A percentile compares a stretch with the other conserved stretches of the same genome.
These are phyloP conservation scores for Pedicia rivosa DNA, from an alignment of 2,888 invertebrate genomes.

Conservation along the genomic window DNA sequence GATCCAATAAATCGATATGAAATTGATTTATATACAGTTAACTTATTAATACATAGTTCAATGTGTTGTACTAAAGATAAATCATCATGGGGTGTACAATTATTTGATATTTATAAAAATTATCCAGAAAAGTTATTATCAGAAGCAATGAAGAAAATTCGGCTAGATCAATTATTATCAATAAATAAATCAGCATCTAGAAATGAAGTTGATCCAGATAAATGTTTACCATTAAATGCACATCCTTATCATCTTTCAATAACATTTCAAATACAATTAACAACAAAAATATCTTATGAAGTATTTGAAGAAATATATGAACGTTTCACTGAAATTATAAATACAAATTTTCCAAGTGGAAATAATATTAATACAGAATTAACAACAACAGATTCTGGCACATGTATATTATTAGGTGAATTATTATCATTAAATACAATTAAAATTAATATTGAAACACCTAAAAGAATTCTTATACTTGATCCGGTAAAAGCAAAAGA, in stretches of 20 bases:
- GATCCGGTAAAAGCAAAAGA: conserved; percentile 17
- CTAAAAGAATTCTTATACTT: conserved; percentile 25
- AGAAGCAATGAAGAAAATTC: conserved; percentile 40
- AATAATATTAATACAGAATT: conserved; percentile 20
- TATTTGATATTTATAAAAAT: conserved; percentile 54
- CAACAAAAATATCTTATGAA: conserved; percentile 20
- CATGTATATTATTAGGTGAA: conserved; percentile 34
- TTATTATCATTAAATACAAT: conserved; percentile 25
- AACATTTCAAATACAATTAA: conserved; percentile 26
- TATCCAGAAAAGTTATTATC: conserved; percentile 49
- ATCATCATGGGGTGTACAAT: conserved; percentile 43
- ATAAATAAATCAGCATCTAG: conserved; percentile 28
- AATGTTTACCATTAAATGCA: conserved; percentile 19
- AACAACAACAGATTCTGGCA: conserved; percentile 32
- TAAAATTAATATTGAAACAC: conserved; percentile 18
- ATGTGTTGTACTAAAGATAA: conserved; percentile 44
- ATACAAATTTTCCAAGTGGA: conserved; percentile 4
- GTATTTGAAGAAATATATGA: conserved; percentile 16
- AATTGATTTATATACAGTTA: conserved; percentile 36
- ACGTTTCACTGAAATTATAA: conserved; percentile 9
- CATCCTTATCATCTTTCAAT: conserved; percentile 30
- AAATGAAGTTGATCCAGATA: conserved; percentile 13
- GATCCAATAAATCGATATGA: conserved; percentile 32
- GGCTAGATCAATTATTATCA: conserved; percentile 40
- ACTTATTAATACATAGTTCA: conserved; percentile 46